phyloP scores from a whole-genome alignment of 2,113 vertebrate species.

The Macroglossus sobrinus region DNA sequence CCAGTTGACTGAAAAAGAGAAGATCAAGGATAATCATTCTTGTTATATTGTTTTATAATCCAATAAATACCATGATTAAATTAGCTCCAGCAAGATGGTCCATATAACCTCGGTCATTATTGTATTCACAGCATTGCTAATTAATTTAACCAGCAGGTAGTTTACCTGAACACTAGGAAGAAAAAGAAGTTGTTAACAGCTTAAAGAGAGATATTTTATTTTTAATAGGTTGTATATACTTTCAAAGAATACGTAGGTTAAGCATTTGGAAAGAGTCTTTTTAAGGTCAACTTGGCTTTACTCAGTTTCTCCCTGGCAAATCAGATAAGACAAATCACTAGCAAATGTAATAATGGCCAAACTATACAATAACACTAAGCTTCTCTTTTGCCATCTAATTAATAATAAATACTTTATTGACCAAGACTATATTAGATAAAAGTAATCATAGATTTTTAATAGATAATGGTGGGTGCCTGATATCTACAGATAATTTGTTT shows the following conservation, averaged over 20 bases:
- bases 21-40: not conserved
- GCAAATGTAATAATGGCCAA: not conserved
- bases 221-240: not conserved
- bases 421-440: not conserved
- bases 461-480: not conserved
- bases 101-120: not conserved
- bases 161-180: not conserved
- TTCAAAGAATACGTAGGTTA: not conserved
- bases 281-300: not conserved
- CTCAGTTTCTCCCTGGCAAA: not conserved
- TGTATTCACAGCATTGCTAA: not conserved
- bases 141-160: not conserved
- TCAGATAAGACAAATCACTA: not conserved
- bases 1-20: not conserved
- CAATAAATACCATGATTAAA: not conserved
- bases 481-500: not conserved
- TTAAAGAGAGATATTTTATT: not conserved
- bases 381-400: not conserved
- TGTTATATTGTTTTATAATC: not conserved
- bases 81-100: not conserved
- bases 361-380: not conserved
- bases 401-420: not conserved
- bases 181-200: not conserved
- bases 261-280: not conserved
- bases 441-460: not conserved